phyloP scores from a whole-genome alignment of 2,888 invertebrate species.

The Leptinotarsa juncta region DNA sequence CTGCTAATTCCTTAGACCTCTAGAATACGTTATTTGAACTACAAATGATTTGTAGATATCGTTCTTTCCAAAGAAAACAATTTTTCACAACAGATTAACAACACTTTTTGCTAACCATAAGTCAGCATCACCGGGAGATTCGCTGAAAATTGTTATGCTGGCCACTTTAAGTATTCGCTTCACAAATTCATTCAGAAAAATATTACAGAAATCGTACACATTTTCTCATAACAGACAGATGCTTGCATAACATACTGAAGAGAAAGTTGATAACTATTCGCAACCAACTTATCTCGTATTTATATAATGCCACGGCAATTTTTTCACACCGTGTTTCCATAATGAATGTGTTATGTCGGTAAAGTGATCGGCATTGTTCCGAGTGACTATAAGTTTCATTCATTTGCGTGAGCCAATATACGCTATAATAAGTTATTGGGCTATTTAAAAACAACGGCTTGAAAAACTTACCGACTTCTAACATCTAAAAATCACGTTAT shows the following conservation, averaged over 20 bases:
- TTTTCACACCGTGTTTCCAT: constrained; percentile 10
- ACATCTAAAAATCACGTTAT: no score
- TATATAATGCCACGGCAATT: not conserved
- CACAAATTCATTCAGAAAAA: not conserved
- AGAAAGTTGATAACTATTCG: constrained; percentile 15
- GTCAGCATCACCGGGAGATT: no score
- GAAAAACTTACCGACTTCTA: no score
- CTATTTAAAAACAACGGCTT: no score
- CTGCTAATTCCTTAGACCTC: no score
- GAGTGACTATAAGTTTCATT: not conserved
- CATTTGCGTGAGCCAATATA: not conserved
- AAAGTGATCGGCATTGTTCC: not conserved
- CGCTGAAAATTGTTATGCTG: no score
- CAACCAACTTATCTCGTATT: constrained; percentile 8
- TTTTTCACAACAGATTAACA: no score
- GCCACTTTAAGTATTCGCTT: not conserved
- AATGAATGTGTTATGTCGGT: constrained; percentile 5
- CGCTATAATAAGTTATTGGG: no score
- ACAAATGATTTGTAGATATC: no score
- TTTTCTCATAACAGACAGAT: not conserved
- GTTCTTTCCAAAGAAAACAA: no score
- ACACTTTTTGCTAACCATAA: no score
- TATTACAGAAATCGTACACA: not conserved
- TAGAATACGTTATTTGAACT: no score
- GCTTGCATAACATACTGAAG: constrained; percentile 10